Conservation (phyloP, 2,888 invertebrate genomes). For the Aethes cnicana region DNA sequence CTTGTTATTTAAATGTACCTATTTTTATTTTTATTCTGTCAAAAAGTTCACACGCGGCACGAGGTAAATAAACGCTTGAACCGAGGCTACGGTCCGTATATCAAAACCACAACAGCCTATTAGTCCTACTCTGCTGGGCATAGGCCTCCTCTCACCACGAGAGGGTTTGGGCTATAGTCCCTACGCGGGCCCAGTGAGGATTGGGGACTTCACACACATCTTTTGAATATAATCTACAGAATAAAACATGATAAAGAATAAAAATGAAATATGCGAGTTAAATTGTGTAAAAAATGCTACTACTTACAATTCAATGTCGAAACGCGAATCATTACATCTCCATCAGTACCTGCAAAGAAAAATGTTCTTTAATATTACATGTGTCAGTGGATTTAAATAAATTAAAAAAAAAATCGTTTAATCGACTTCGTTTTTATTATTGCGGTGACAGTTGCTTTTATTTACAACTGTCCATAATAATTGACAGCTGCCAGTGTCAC, state of each 20-base stretch:
- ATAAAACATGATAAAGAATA: too few species aligned
- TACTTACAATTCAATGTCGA: conserved; percentile 37
- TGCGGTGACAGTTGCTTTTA: conserved; percentile 15
- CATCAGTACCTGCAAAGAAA: conserved; percentile 54
- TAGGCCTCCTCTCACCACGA: too few species aligned
- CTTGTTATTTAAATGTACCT: conserved; percentile 21
- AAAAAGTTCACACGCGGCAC: too few species aligned
- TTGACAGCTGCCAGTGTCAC: conserved; percentile 37
- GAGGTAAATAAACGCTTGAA: too few species aligned
- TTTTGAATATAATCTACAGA: too few species aligned
- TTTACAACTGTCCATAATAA: conserved; percentile 30
- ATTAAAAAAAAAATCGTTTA: conserved; percentile 32
- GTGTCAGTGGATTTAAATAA: conserved; percentile 20
- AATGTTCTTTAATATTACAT: conserved; percentile 49
- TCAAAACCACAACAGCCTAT: too few species aligned
- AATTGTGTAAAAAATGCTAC: conserved; percentile 43
- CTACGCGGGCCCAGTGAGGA: too few species aligned
- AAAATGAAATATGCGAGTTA: too few species aligned
- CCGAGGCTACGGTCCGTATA: too few species aligned
- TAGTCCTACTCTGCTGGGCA: too few species aligned
- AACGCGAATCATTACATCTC: conserved; percentile 31
- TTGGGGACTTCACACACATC: too few species aligned
- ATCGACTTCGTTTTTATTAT: conserved; percentile 30
- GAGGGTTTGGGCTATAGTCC: too few species aligned
- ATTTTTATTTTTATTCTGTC: conserved; percentile 5